Evolutionary conservation across 2,113 vertebrate species (phyloP).

Genomic region (Barnardius zonarius): DNA sequence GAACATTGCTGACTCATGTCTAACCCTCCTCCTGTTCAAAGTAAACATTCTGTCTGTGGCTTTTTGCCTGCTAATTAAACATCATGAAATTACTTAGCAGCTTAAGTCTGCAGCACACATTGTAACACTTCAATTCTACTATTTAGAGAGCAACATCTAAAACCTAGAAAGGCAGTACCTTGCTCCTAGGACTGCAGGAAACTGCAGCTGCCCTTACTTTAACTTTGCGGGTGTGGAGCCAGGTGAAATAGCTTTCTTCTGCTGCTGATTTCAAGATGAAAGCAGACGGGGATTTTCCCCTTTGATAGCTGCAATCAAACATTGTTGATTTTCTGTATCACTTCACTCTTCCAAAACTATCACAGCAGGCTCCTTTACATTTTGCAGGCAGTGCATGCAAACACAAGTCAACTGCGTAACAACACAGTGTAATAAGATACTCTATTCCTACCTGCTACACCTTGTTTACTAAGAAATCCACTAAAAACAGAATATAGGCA

Average conservation of each 20-base stretch:
- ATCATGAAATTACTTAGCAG: background rate
- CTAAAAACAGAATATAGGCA: conserved; percentile 17
- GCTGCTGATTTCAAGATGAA: conserved; percentile 52
- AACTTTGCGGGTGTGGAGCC: background rate
- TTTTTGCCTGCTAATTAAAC: background rate
- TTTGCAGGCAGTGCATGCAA: conserved; percentile 3
- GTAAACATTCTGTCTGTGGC: background rate
- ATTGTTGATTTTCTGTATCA: background rate
- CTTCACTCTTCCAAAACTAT: background rate
- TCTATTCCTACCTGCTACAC: background rate
- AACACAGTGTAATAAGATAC: background rate
- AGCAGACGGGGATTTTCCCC: conserved; percentile 46
- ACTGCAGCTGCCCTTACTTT: conserved; percentile 8
- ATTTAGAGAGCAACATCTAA: background rate
- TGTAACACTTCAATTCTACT: background rate
- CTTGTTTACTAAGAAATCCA: conserved; percentile 13
- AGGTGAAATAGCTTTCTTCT: conserved; percentile 34
- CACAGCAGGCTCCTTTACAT: background rate
- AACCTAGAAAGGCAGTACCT: background rate
- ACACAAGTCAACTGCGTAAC: background rate
- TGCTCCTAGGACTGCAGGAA: background rate
- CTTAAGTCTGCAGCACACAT: background rate
- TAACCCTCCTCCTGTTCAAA: background rate
- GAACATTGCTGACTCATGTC: background rate
- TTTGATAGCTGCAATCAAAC: conserved; percentile 5